Evolutionary conservation across 53 echinoderm and acorn worm species (phyloP).

Genomic region (Pentamera pediparva): DNA sequence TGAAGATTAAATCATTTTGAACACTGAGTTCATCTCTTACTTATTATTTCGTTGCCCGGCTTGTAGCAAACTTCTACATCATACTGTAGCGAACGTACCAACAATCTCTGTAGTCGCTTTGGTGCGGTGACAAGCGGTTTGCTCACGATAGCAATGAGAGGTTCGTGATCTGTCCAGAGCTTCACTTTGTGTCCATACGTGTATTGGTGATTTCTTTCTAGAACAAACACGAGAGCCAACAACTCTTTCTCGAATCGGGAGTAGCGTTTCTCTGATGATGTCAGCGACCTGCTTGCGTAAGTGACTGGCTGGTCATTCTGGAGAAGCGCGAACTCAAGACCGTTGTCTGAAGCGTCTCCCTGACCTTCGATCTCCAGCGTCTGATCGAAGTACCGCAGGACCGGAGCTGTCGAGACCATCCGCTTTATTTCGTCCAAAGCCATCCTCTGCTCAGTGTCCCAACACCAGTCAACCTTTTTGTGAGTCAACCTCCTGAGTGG

Average conservation of each 20-base stretch:
- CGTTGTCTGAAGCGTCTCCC: constrained; percentile 54
- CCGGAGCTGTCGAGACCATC: constrained; percentile 45
- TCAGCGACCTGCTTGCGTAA: constrained; percentile 50
- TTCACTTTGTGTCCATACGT: constrained; percentile 40
- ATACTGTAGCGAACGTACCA: constrained; percentile 51
- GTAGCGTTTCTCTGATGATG: constrained; percentile 52
- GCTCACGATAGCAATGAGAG: constrained; percentile 38
- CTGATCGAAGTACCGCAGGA: constrained; percentile 53
- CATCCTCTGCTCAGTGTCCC: constrained; percentile 37
- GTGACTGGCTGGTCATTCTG: constrained; percentile 56
- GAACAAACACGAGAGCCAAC: constrained; percentile 57
- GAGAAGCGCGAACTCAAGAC: constrained; percentile 43
- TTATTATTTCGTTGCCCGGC: constrained; percentile 42
- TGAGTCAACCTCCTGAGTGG: constrained; percentile 55
- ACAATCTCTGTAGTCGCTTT: constrained; percentile 49
- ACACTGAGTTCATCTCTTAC: constrained; percentile 39
- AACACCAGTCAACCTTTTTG: constrained; percentile 49
- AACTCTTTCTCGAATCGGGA: constrained; percentile 55
- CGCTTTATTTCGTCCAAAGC: constrained; percentile 50
- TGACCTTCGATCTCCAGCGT: constrained; percentile 36
- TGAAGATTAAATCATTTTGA: constrained; percentile 37
- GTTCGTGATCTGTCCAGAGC: constrained; percentile 69
- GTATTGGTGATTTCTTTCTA: constrained; percentile 52
- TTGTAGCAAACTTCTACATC: constrained; percentile 45
- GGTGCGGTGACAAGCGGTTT: constrained; percentile 53